Evolutionary conservation across 37 sponge, comb jelly and placozoan genomes (phyloP), one percentile per base, ranked within the genome.

Genomic region (Geodia barretti): DNA sequence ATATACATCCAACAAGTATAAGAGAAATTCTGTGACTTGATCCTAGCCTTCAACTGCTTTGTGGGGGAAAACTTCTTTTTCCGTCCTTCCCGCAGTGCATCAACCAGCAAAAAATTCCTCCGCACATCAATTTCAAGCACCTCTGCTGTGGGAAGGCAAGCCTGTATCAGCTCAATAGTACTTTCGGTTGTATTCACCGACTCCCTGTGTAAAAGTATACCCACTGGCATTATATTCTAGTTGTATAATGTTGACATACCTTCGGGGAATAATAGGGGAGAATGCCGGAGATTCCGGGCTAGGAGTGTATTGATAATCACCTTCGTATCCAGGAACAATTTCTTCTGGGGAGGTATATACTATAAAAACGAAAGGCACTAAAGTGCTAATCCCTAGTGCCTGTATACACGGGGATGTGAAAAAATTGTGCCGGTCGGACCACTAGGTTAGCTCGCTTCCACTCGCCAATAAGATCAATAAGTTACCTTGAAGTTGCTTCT

Each of bases 41-140:
- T 26, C n/a, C n/a, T 26, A 64, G 20, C 65, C 65, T 64, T 64
- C n/a, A 64, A 19, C 25, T 64, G 24, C n/a, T 64, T 64, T 64
- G 4, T 26, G 8, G 65, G 30, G 20, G 24, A 29, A 64, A 64
- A 64, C 65, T 64, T 64, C 54, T 47, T 47, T n/a, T 64, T 64
- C 30, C 65, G 8, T 4, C 65, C 65, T 19, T 64, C 65, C 29
- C 65, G 11, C 24, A 64, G 65, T 7, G 65, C 65, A 64, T 64
- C 65, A 5, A 24, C n/a, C 20, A 64, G 65, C n/a, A 64, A 11
- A n/a, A 64, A 64, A 26, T 19, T 64, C n/a, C 65, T 11, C 8
- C 65, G 65, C 5, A 64, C 20, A 64, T 64, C 65, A 23, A 64
- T 64, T 14, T 47, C 54, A 7, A 47, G 14, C 54, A 17, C 54